Percentiles rank a stretch among this genome's conserved stretches.
Conservation (phyloP, 37 sponge, comb jelly and placozoan species). For the Halisarca cf. caerulea region DNA sequence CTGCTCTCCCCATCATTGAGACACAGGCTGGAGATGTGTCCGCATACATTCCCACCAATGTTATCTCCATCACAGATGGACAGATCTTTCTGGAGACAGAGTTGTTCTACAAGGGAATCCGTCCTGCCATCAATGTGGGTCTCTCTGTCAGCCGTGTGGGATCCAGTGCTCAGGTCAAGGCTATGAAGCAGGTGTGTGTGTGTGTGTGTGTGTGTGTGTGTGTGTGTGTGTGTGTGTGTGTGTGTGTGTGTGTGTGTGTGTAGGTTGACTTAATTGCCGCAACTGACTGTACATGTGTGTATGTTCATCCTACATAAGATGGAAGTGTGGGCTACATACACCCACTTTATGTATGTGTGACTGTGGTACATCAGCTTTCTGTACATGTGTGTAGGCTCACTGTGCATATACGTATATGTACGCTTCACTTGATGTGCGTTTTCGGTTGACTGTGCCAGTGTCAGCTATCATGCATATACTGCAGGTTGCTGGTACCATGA, state of each 20-base stretch:
- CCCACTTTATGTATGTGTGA: too few relatives aligned
- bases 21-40: constrained; percentile 99
- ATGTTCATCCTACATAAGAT: neutral
- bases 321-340: too few relatives aligned
- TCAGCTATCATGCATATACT: neutral
- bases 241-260: too few relatives aligned
- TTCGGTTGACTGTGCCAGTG: neutral
- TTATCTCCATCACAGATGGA: constrained; percentile 99
- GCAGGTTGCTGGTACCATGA: constrained; percentile 99
- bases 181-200: constrained; percentile 92
- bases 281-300: too few relatives aligned
- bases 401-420: too few relatives aligned
- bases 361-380: too few relatives aligned
- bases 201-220: neutral
- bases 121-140: constrained; percentile 99
- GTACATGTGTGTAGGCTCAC: too few relatives aligned
- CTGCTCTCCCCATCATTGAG: constrained; percentile 98
- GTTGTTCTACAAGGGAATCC: constrained; percentile 98
- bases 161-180: constrained; percentile 98
- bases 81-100: constrained; percentile 99
- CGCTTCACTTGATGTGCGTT: too few relatives aligned
- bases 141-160: constrained; percentile 99
- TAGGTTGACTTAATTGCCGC: too few relatives aligned
- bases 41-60: constrained; percentile 99
- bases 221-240: neutral